These are phyloP conservation scores for Caenorhabditis becei DNA, from an alignment of 2,888 invertebrate genomes.

Conservation along the genomic window DNA sequence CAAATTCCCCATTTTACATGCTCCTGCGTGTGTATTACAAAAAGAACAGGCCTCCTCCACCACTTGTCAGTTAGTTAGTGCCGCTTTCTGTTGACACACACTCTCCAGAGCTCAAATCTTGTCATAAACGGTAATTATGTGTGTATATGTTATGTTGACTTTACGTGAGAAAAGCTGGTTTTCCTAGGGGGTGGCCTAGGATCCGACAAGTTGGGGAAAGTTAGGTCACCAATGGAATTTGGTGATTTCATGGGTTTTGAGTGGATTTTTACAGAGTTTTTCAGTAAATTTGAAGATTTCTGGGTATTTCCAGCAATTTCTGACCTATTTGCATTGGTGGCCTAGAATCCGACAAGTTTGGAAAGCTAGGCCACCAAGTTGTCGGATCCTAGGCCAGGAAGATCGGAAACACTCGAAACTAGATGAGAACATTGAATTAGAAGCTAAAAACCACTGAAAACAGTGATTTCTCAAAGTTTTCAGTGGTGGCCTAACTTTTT, in stretches of 20 bases:
- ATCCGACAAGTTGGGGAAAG: neutral
- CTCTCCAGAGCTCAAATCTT: constrained; percentile 6
- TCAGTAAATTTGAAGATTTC: no score
- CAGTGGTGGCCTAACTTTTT: no score
- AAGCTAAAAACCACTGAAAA: no score
- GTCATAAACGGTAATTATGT: constrained; percentile 7
- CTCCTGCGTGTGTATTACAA: neutral
- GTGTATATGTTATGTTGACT: neutral
- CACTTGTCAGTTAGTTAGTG: constrained; percentile 1
- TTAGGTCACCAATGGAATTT: neutral
- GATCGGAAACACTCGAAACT: no score
- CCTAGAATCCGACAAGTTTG: neutral
- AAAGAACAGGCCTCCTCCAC: neutral
- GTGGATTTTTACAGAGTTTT: no score
- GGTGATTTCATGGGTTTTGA: neutral
- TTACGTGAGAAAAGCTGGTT: neutral
- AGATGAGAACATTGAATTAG: no score
- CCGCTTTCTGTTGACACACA: neutral
- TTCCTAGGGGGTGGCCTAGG: neutral
- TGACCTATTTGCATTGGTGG: no score
- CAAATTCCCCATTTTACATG: neutral
- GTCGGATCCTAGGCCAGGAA: neutral
- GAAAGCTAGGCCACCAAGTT: neutral
- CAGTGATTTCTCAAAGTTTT: no score
- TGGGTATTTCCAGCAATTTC: no score